phyloP scores from a whole-genome alignment of 1,140 invertebrate genomes.

The Drosophila kanapiae region DNA sequence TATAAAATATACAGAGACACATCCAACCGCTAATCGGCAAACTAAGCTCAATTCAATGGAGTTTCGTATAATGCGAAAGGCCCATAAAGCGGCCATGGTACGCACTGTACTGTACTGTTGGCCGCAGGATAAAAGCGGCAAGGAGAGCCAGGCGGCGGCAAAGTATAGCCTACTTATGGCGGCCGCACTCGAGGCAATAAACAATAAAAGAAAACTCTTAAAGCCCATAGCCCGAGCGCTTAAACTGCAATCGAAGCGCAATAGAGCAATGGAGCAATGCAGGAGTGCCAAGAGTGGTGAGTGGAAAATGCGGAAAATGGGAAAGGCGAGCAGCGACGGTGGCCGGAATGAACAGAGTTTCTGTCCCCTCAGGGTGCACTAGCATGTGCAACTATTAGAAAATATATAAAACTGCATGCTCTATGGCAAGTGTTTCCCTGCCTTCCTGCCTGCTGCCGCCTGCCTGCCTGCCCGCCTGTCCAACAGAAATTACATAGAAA shows the following conservation, averaged over 20 bases:
- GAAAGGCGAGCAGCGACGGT: background rate
- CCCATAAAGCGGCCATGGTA: conserved; percentile 4
- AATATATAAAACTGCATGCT: conserved; percentile 37
- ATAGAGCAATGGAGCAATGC: conserved; percentile 19
- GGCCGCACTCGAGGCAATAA: conserved; percentile 56
- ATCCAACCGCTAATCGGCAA: conserved; percentile 3
- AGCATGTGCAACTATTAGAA: conserved; percentile 66
- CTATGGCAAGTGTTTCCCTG: conserved; percentile 12
- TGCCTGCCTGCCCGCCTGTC: background rate
- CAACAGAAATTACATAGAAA: conserved; percentile 49
- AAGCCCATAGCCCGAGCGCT: conserved; percentile 42
- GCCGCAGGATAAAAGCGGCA: background rate
- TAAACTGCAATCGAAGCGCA: conserved; percentile 62
- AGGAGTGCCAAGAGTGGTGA: background rate
- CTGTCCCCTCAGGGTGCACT: conserved; percentile 37
- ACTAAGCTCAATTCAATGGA: conserved; percentile 16
- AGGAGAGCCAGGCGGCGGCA: background rate
- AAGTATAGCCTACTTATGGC: conserved; percentile 55
- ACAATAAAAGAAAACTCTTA: conserved; percentile 64
- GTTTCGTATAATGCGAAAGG: background rate
- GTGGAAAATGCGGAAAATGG: conserved; percentile 8
- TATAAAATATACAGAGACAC: background rate
- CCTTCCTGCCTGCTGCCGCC: background rate
- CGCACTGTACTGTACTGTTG: conserved; percentile 7
- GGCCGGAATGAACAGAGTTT: conserved; percentile 5